Percentiles rank a stretch among this genome's conserved stretches.
Evolutionary conservation across 2,888 invertebrate genomes (phyloP).

Genomic region (Lasioglossum pauxillum): DNA sequence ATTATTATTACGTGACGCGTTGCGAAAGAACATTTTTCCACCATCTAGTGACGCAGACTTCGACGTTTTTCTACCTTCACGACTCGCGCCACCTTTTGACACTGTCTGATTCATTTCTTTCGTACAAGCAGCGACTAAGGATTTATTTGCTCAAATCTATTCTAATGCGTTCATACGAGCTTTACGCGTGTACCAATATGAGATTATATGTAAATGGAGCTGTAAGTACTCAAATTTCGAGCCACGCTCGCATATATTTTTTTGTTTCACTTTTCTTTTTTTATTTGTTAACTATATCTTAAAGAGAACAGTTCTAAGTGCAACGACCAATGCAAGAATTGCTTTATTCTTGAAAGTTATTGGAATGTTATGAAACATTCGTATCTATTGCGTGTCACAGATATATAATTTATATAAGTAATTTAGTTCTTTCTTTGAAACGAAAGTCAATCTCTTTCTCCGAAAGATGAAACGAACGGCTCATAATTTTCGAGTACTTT

Average conservation of each 20-base stretch:
- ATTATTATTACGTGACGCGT: slow-evolving; percentile 47
- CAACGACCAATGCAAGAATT: background rate
- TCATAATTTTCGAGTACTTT: slow-evolving; percentile 39
- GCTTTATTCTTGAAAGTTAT: background rate
- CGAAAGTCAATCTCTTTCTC: background rate
- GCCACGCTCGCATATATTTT: background rate
- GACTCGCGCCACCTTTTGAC: slow-evolving; percentile 22
- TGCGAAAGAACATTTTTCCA: slow-evolving; percentile 25
- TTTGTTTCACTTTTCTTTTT: background rate
- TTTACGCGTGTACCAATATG: slow-evolving; percentile 32
- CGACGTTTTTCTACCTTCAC: slow-evolving; percentile 24
- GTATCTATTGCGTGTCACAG: background rate
- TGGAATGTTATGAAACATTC: background rate
- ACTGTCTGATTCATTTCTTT: slow-evolving; percentile 33
- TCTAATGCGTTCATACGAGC: slow-evolving; percentile 29
- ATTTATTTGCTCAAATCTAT: slow-evolving; percentile 50
- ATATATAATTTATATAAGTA: background rate
- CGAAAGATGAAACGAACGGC: background rate
- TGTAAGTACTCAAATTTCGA: slow-evolving; percentile 33
- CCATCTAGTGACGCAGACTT: slow-evolving; percentile 20
- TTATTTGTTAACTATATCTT: background rate
- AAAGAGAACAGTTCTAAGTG: background rate
- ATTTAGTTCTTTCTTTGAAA: slow-evolving; percentile 4
- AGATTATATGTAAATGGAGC: slow-evolving; percentile 24
- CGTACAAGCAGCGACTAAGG: slow-evolving; percentile 22